phyloP scores from a whole-genome alignment of 2,797 vertebrate genomes.

The Hypotaenidia okinawae region DNA sequence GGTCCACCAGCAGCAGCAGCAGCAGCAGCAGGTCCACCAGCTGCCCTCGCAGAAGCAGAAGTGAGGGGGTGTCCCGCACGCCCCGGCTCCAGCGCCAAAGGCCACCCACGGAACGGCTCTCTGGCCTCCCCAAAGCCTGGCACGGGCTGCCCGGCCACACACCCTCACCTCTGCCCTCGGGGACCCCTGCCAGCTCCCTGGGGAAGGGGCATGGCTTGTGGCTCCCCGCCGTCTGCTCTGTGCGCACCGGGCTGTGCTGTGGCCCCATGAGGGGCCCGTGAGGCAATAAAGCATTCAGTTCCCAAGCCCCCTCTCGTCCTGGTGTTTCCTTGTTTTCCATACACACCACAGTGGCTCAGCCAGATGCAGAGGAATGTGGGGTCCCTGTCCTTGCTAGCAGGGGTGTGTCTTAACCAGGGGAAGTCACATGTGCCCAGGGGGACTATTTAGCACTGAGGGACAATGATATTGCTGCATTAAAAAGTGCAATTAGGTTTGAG shows the following conservation, averaged over 20 bases:
- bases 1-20: constrained; percentile 42
- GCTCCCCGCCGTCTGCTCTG: neutral
- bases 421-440: fast-evolving
- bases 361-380: neutral
- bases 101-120: neutral
- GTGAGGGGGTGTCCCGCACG: neutral
- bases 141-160: neutral
- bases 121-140: neutral
- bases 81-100: neutral
- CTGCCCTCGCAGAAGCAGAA: constrained; percentile 58
- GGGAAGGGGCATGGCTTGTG: neutral
- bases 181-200: neutral
- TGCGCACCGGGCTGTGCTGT: neutral
- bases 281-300: neutral
- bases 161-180: neutral
- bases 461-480: neutral
- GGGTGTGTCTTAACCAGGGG: neutral
- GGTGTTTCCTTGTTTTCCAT: neutral
- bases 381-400: no score
- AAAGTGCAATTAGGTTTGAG: fast-evolving
- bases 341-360: fast-evolving
- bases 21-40: constrained; percentile 64
- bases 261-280: neutral
- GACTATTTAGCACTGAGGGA: neutral
- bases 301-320: neutral